phyloP scores from a whole-genome alignment of 1,140 invertebrate species.

The Tigriopus japonicus region DNA sequence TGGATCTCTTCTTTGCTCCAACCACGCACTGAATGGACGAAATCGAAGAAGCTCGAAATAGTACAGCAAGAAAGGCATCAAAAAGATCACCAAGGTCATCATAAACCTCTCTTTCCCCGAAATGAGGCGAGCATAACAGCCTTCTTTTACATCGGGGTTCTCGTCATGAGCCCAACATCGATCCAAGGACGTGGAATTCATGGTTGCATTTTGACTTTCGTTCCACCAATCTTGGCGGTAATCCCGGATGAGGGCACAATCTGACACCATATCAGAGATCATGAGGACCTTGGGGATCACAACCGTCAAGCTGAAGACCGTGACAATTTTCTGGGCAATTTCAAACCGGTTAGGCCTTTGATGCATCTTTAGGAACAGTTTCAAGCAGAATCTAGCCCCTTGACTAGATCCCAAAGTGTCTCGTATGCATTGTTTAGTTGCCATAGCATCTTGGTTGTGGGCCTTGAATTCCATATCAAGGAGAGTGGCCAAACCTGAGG shows the following conservation, averaged over 20 bases:
- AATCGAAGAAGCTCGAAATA: background rate
- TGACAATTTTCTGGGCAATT: background rate
- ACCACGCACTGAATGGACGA: background rate
- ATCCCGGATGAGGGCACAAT: background rate
- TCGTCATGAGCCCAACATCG: background rate
- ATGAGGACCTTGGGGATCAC: background rate
- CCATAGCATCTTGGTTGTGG: background rate
- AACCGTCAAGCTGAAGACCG: background rate
- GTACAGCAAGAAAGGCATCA: background rate
- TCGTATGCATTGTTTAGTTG: background rate
- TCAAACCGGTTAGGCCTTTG: background rate
- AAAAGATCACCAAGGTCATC: background rate
- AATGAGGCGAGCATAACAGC: background rate
- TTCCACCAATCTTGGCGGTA: background rate
- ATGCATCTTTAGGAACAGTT: background rate
- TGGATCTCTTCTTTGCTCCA: background rate
- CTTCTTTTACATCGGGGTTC: background rate
- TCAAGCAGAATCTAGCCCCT: background rate
- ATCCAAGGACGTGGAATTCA: background rate
- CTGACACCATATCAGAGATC: background rate
- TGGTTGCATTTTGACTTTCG: background rate
- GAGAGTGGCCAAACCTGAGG: background rate
- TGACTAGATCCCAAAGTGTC: background rate
- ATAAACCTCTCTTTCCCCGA: background rate
- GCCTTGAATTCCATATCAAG: background rate